phyloP scores from a whole-genome alignment of 2,797 vertebrate species.

The Anolis apletophallus region DNA sequence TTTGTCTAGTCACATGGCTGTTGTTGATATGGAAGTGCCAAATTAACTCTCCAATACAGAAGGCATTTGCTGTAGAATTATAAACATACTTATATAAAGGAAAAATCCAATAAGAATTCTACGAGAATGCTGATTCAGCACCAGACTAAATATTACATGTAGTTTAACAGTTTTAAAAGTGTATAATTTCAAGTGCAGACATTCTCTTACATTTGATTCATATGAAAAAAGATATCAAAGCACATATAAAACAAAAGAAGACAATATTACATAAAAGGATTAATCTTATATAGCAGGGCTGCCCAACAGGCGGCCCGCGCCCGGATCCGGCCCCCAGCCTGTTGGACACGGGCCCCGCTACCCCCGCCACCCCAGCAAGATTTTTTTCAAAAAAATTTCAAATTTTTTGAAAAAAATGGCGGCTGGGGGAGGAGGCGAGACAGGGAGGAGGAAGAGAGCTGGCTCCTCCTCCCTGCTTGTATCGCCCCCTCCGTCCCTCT shows the following conservation, averaged over 20 bases:
- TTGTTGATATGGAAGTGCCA: not conserved
- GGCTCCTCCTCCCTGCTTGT: too few relatives aligned
- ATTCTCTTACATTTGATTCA: slow-evolving; percentile 19
- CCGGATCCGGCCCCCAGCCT: too few relatives aligned
- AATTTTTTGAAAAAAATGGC: too few relatives aligned
- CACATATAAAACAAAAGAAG: not conserved
- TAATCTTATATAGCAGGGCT: too few relatives aligned
- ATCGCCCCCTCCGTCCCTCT: too few relatives aligned
- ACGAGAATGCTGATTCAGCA: not conserved
- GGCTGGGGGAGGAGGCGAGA: too few relatives aligned
- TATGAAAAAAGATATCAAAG: not conserved
- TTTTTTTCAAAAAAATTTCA: too few relatives aligned
- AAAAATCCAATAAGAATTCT: not conserved
- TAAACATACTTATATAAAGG: not conserved
- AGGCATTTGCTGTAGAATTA: not conserved
- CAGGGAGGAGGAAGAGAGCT: too few relatives aligned
- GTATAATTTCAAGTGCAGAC: not conserved
- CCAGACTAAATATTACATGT: not conserved
- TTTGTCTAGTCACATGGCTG: not conserved
- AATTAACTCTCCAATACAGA: not conserved
- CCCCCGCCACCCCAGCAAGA: too few relatives aligned
- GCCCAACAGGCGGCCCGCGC: too few relatives aligned
- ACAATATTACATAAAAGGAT: not conserved
- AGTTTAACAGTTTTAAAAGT: not conserved
- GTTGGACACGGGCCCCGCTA: too few relatives aligned